These are phyloP conservation scores for Cephus runcator DNA, from an alignment of 2,888 invertebrate genomes.

Conservation along the genomic window DNA sequence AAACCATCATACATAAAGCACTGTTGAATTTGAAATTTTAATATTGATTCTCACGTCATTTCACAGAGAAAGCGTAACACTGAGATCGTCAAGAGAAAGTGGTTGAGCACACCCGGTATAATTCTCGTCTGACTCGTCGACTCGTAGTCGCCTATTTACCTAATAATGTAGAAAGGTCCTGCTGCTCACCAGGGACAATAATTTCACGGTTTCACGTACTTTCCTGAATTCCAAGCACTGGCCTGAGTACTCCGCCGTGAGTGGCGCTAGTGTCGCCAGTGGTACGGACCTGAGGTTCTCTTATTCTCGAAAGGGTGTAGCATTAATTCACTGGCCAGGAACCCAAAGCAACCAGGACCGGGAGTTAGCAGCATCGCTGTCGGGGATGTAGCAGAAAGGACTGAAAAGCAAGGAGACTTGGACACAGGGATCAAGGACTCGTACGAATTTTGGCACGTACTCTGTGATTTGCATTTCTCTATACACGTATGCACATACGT, in stretches of 20 bases:
- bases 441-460: background rate
- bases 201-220: background rate
- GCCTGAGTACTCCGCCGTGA: background rate
- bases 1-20: no score
- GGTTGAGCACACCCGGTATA: background rate
- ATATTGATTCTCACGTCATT: background rate
- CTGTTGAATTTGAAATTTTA: background rate
- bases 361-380: background rate
- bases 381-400: background rate
- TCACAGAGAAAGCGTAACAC: background rate
- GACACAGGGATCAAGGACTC: background rate
- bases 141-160: background rate
- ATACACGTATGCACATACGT: background rate
- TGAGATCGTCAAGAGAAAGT: background rate
- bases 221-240: background rate
- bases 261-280: background rate
- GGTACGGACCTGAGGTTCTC: background rate
- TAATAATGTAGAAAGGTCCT: background rate
- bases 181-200: background rate
- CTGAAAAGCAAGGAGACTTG: background rate
- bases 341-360: slow-evolving; percentile 12
- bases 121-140: background rate
- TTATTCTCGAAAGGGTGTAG: slow-evolving; percentile 11
- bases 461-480: background rate
- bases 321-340: slow-evolving; percentile 9